Percentiles rank a stretch among this genome's conserved stretches.
Conservation (phyloP, 2,797 vertebrate genomes). For the Botia kubotai region DNA sequence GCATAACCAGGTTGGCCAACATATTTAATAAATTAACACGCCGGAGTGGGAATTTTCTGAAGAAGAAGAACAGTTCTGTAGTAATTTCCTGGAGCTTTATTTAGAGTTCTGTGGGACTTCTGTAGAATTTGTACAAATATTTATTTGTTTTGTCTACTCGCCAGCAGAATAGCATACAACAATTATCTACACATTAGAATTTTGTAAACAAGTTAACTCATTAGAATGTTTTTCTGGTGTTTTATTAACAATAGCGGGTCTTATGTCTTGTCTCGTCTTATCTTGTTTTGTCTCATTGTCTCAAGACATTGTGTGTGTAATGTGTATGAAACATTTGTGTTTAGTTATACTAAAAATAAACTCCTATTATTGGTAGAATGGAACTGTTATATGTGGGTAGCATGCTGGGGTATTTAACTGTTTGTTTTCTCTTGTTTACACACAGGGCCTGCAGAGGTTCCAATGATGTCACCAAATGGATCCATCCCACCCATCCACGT, state of each 20-base stretch:
- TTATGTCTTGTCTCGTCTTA: too few relatives aligned
- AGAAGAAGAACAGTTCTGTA: background rate
- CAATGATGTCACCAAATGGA: conserved; percentile 98
- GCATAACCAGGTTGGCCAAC: background rate
- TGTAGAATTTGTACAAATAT: background rate
- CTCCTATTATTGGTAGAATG: conserved; percentile 35
- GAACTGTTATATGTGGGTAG: conserved; percentile 5
- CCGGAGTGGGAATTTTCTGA: background rate
- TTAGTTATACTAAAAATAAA: conserved; percentile 35
- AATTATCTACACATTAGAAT: too few relatives aligned
- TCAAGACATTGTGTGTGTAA: background rate
- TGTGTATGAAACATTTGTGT: conserved; percentile 18
- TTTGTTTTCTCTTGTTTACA: conserved; percentile 59
- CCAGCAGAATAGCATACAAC: too few relatives aligned
- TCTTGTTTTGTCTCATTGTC: too few relatives aligned
- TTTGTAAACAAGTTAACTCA: too few relatives aligned
- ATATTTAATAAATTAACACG: background rate
- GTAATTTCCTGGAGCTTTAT: background rate
- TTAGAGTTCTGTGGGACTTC: background rate
- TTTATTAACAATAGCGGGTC: too few relatives aligned
- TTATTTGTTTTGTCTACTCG: background rate
- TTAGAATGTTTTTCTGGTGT: too few relatives aligned
- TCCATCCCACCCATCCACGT: conserved; percentile 98
- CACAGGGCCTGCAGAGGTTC: conserved; percentile 95
- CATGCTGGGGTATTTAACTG: conserved; percentile 30